Conservation (phyloP, 2,113 vertebrate genomes). For the Otocyon megalotis region DNA sequence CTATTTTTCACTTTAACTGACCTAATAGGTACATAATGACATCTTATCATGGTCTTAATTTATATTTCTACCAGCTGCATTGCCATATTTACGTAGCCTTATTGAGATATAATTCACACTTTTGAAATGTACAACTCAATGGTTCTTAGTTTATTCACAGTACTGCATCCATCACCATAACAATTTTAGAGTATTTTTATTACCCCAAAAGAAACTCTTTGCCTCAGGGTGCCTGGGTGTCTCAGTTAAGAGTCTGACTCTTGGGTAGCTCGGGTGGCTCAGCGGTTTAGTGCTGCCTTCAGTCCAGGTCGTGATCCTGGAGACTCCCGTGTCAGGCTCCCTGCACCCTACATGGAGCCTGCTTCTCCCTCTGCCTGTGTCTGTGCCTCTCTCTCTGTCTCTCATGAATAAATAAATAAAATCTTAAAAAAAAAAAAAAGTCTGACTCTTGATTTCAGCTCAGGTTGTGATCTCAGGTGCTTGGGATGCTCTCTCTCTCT, state of each 20-base stretch:
- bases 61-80: background rate
- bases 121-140: background rate
- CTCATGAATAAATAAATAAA: too few species aligned
- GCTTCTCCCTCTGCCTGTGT: too few species aligned
- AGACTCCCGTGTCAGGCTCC: background rate
- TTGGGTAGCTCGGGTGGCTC: too few species aligned
- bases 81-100: background rate
- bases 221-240: background rate
- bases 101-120: background rate
- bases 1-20: background rate
- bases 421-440: too few species aligned
- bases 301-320: background rate
- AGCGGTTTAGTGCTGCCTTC: too few species aligned
- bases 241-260: background rate
- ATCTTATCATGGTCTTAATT: background rate
- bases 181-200: constrained; percentile 13
- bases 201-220: background rate
- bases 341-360: background rate
- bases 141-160: background rate
- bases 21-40: background rate
- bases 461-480: too few species aligned
- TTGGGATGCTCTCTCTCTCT: too few species aligned
- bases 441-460: too few species aligned
- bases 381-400: too few species aligned
- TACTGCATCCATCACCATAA: background rate